Percentiles rank a stretch among this genome's conserved stretches.
Evolutionary conservation across 1,140 invertebrate species (phyloP).

Genomic region (Rhagoletis zephyria): DNA sequence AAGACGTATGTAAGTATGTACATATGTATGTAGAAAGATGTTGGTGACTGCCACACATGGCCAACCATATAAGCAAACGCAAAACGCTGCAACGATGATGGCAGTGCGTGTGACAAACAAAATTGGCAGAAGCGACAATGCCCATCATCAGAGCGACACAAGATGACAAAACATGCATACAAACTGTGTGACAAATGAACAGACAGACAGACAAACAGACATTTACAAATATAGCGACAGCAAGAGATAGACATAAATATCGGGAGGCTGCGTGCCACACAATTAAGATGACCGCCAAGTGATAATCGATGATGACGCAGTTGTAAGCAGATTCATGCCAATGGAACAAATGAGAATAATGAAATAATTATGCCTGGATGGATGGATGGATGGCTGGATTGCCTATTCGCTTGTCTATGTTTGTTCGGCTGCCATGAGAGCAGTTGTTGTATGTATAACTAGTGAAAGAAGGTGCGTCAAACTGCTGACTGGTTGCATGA

Average conservation of each 20-base stretch:
- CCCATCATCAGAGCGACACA: constrained; percentile 30
- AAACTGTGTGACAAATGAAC: constrained; percentile 3
- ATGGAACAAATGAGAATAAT: constrained; percentile 71
- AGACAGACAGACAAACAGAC: background rate
- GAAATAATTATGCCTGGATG: constrained; percentile 71
- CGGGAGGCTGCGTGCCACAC: constrained; percentile 66
- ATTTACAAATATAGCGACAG: constrained; percentile 10
- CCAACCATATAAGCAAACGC: constrained; percentile 5
- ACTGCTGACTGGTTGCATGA: background rate
- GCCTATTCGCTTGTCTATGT: background rate
- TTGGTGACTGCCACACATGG: background rate
- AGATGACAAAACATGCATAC: constrained; percentile 19
- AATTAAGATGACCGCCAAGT: constrained; percentile 72
- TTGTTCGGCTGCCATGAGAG: background rate
- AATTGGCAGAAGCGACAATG: constrained; percentile 13
- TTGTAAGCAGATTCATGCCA: constrained; percentile 60
- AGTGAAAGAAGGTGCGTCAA: background rate
- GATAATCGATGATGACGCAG: constrained; percentile 62
- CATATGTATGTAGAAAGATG: background rate
- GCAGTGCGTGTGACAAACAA: constrained; percentile 31
- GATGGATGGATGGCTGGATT: background rate
- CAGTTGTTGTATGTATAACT: no score
- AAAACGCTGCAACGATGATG: constrained; percentile 4
- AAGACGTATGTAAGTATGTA: background rate
- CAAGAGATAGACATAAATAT: constrained; percentile 31